Evolutionary conservation across 2,888 invertebrate genomes (phyloP), one percentile per base, ranked within the genome.

Genomic region (Nomada fabriciana): DNA sequence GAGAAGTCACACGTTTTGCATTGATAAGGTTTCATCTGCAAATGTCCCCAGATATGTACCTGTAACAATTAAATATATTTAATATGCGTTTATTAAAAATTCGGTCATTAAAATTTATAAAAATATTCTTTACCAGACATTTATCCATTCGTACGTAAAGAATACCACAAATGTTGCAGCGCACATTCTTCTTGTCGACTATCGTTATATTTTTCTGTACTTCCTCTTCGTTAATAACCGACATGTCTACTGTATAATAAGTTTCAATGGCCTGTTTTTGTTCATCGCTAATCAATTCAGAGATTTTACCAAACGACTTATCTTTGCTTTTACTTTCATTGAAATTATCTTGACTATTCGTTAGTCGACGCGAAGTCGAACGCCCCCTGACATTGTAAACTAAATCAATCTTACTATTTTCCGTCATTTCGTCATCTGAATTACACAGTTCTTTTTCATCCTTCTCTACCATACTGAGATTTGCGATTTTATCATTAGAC

Each of bases 11-110:
- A 92, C 0, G 81, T 86, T 63, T 78, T 90, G 72, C 92, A 93
- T 20, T 90, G 85, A 75, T 89, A 92, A 0, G 92, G 92, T 75
- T 89, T 91, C 89, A 92, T 93, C 2, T 91, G 88, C 5, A 93
- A 80, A 68, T 93, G 92, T 13, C 90, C 86, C 92, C 92, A 92
- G 18, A 92, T 85, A 60, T 92, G 92, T 2, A 93, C 92, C 89
- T 91, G 80, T 13, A 72, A 67, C 9, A 67, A 64, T 50, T 23
- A 20, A 50, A 69, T 0, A 23, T 20, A 53, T n/a, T 18, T 1
- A 55, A 57, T 11, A 36, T 20, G n/a, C 11, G 43, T 52, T 60
- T 20, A n/a, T 53, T 43, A 68, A 23, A 18, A 42, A 20, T 55
- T 5, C 7, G 4, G 43, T 43, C 50, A 52, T 15, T 29, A 43